These are phyloP conservation scores for Cancer borealis DNA, from an alignment of 2,888 invertebrate species.

Conservation along the genomic window DNA sequence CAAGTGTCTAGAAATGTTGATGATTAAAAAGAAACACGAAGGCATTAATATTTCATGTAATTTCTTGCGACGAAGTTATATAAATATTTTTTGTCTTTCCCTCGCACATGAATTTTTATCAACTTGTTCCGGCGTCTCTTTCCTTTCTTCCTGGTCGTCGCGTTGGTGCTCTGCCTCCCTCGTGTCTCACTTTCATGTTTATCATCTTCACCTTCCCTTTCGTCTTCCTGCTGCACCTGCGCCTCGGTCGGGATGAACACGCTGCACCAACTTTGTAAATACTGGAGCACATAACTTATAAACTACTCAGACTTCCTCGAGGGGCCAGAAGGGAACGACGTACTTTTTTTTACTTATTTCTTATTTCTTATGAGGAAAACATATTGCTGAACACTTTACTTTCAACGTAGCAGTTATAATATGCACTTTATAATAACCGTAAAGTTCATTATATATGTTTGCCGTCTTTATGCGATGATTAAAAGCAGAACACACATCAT, in stretches of 20 bases:
- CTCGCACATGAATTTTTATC: background rate
- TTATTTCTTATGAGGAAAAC: background rate
- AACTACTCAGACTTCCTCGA: background rate
- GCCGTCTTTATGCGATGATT: background rate
- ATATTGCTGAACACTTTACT: background rate
- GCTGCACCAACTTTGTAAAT: constrained; percentile 36
- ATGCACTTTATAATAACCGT: background rate
- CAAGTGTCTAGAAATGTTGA: background rate
- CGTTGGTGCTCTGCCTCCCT: background rate
- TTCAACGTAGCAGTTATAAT: background rate
- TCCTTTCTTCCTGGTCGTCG: background rate
- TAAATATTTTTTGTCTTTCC: background rate
- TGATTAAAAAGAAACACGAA: background rate
- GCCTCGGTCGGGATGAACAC: background rate
- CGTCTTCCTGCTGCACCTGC: constrained; percentile 22
- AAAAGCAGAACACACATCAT: background rate
- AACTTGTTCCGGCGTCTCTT: background rate
- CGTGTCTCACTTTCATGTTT: constrained; percentile 8
- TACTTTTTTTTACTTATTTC: background rate
- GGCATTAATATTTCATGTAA: background rate
- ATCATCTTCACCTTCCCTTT: constrained; percentile 17
- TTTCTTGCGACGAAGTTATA: background rate
- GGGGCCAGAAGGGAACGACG: constrained; percentile 3
- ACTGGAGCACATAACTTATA: constrained; percentile 33
- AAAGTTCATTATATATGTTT: background rate